Percentiles rank a stretch among this genome's conserved stretches.
phyloP scores from a whole-genome alignment of 2,113 vertebrate genomes.

The Ploceus nigricollis region DNA sequence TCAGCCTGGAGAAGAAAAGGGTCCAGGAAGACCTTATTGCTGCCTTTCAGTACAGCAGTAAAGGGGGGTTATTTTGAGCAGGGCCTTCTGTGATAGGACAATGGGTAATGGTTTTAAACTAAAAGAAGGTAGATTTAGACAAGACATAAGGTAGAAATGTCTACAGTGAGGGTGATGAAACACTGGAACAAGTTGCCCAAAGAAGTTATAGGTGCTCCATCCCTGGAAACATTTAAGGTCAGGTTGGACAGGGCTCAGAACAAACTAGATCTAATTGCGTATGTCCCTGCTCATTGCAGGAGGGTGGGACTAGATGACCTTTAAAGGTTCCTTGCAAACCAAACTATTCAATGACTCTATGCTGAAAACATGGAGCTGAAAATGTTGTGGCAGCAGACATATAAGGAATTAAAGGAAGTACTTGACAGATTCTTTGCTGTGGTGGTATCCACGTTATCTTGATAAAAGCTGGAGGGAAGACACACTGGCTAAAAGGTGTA shows the following conservation, averaged over 20 bases:
- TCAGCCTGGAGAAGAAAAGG: background rate
- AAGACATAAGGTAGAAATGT: background rate
- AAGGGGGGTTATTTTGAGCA: background rate
- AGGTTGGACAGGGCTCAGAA: background rate
- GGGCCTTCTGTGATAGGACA: background rate
- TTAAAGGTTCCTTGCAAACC: background rate
- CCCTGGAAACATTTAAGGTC: background rate
- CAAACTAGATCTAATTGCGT: background rate
- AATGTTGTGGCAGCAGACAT: background rate
- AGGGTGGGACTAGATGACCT: background rate
- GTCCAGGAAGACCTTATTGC: background rate
- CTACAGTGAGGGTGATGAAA: background rate
- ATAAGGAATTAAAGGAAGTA: background rate
- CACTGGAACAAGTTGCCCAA: background rate
- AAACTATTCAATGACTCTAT: background rate
- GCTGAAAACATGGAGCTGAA: background rate
- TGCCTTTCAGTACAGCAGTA: background rate
- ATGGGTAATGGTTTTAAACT: background rate
- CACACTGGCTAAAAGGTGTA: background rate
- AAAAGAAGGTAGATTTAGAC: background rate
- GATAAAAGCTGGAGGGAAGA: background rate
- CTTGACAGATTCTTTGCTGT: background rate
- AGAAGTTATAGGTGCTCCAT: background rate
- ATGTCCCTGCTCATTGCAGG: background rate
- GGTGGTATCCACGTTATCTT: background rate